Conservation (phyloP, 2,113 vertebrate genomes). For the Microcebus murinus region DNA sequence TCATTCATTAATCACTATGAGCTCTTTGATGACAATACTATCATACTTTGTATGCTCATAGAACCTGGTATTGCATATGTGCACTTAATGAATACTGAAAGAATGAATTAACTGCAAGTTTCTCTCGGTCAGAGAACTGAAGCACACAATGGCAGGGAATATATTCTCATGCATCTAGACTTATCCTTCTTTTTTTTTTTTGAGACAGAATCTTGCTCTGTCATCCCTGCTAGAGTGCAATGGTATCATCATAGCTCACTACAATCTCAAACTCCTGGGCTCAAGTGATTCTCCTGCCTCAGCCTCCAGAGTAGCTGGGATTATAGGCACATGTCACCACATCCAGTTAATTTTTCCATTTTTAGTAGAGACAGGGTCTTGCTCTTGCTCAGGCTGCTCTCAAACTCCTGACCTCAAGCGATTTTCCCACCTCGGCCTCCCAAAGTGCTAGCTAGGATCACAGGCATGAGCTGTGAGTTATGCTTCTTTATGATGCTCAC, state of each 20-base stretch:
- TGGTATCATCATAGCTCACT: not conserved
- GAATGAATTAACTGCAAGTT: not conserved
- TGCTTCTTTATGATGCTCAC: not conserved
- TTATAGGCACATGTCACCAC: too few species aligned
- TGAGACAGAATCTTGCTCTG: too few species aligned
- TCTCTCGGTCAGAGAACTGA: not conserved
- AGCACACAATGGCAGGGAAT: not conserved
- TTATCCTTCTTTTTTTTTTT: not conserved
- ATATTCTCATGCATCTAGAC: not conserved
- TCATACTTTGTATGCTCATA: not conserved
- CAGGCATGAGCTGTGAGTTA: not conserved
- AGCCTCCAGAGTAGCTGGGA: too few species aligned
- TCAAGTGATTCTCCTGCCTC: too few species aligned
- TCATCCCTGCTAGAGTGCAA: not conserved
- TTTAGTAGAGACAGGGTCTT: too few species aligned
- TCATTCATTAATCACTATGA: not conserved
- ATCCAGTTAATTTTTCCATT: too few species aligned
- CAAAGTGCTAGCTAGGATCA: too few species aligned
- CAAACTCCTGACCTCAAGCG: too few species aligned
- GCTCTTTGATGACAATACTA: not conserved
- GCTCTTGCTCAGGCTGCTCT: too few species aligned
- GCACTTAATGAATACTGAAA: not conserved
- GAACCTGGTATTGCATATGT: not conserved
- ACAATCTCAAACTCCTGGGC: too few species aligned
- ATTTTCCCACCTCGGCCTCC: too few species aligned